Evolutionary conservation across 1,140 invertebrate species (phyloP).

Genomic region (Drosophila setifemur): DNA sequence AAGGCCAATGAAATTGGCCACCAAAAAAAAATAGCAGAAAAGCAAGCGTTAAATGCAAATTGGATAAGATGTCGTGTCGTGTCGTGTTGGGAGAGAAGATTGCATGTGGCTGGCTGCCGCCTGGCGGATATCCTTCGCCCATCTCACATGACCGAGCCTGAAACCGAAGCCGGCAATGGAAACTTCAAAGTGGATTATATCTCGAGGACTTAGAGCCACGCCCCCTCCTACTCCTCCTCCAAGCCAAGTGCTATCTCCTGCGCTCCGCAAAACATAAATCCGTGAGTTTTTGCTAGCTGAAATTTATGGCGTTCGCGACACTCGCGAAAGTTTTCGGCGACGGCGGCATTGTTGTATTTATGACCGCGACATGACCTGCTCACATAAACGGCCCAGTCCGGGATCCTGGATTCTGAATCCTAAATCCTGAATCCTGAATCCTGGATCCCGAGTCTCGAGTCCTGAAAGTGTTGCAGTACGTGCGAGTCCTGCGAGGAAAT

Average conservation of each 20-base stretch:
- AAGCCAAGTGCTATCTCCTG: conserved; percentile 46
- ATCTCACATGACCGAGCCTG: conserved; percentile 60
- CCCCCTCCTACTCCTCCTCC: not conserved
- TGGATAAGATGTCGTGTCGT: conserved; percentile 72
- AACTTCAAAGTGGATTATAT: conserved; percentile 82
- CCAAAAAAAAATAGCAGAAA: conserved; percentile 24
- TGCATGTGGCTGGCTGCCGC: conserved; percentile 29
- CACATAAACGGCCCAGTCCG: conserved; percentile 50
- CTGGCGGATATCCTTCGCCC: conserved; percentile 63
- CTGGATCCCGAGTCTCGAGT: not conserved
- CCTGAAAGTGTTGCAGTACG: conserved; percentile 72
- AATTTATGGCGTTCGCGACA: conserved; percentile 79
- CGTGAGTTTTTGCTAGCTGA: conserved; percentile 72
- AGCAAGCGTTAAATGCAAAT: conserved; percentile 80
- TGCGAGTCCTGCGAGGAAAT: conserved; percentile 62
- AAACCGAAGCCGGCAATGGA: conserved; percentile 51
- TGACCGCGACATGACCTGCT: conserved; percentile 81
- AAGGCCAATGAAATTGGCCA: conserved; percentile 14
- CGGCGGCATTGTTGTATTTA: conserved; percentile 76
- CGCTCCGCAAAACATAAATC: conserved; percentile 74
- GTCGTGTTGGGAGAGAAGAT: conserved; percentile 17
- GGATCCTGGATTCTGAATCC: conserved; percentile 6
- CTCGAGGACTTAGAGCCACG: no score
- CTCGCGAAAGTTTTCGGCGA: conserved; percentile 64
- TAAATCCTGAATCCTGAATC: not conserved